These are phyloP conservation scores for Thymelicus sylvestris DNA, from an alignment of 2,888 invertebrate species.

Conservation along the genomic window DNA sequence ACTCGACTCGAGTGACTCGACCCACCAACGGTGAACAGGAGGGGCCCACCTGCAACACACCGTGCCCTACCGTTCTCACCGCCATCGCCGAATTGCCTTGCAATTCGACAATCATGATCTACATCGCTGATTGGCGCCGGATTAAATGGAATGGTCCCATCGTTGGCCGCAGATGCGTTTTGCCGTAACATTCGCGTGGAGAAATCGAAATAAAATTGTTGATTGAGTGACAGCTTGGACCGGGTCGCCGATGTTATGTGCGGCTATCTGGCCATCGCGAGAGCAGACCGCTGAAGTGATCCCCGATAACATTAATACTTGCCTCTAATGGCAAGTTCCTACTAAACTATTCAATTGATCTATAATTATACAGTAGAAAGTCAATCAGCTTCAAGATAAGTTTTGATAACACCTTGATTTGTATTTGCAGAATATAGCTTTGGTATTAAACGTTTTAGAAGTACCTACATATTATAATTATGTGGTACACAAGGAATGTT, in stretches of 20 bases:
- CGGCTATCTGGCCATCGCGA: conserved; percentile 63
- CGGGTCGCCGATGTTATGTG: conserved; percentile 71
- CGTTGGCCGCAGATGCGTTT: conserved; percentile 61
- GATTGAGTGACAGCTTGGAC: conserved; percentile 69
- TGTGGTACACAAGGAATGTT: too few species aligned
- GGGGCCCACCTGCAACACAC: conserved; percentile 73
- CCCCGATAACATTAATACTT: conserved; percentile 63
- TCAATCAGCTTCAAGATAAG: conserved; percentile 64
- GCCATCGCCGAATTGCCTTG: conserved; percentile 66
- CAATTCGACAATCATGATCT: conserved; percentile 77
- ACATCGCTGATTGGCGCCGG: conserved; percentile 80
- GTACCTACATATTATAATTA: too few species aligned
- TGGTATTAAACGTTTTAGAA: background rate
- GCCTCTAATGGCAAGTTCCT: conserved; percentile 66
- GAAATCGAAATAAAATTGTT: conserved; percentile 64
- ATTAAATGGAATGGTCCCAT: conserved; percentile 72
- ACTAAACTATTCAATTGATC: conserved; percentile 65
- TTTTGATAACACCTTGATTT: conserved; percentile 29
- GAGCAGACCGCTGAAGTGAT: conserved; percentile 57
- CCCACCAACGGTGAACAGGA: conserved; percentile 79
- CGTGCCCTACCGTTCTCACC: conserved; percentile 80
- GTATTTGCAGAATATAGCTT: conserved; percentile 10
- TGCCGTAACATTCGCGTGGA: conserved; percentile 75
- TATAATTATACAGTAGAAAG: conserved; percentile 76
- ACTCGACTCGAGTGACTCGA: conserved; percentile 56